These are phyloP conservation scores for Saccostrea glomerata DNA, from an alignment of 1,140 invertebrate genomes.

Conservation along the genomic window DNA sequence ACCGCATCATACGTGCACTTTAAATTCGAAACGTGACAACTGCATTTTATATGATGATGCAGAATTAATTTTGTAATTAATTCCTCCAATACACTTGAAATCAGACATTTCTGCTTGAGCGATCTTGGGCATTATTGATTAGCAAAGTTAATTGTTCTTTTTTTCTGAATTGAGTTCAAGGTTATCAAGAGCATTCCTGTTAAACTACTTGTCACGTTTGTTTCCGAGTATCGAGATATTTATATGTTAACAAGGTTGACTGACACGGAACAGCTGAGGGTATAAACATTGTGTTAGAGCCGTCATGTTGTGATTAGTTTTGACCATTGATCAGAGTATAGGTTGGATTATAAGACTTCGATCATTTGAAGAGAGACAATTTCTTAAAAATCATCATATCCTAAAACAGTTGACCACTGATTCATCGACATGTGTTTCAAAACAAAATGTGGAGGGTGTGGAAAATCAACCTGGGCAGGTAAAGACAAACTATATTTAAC, in stretches of 20 bases:
- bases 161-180: neutral
- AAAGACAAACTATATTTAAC: too few species aligned
- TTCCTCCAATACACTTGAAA: too few species aligned
- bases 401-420: neutral
- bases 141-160: neutral
- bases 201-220: neutral
- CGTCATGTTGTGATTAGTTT: neutral
- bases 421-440: conserved; percentile 1
- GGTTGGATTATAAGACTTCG: neutral
- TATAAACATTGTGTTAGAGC: neutral
- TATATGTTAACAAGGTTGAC: neutral
- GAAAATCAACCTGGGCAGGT: neutral
- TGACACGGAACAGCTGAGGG: neutral
- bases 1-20: too few species aligned
- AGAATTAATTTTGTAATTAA: too few species aligned
- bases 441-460: neutral
- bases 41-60: too few species aligned
- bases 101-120: neutral
- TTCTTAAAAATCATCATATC: neutral
- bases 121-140: neutral
- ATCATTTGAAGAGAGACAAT: neutral
- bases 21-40: too few species aligned
- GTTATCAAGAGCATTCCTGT: neutral
- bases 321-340: neutral
- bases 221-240: neutral